Base-by-base conservation (phyloP, 2,113 vertebrate genomes). In the Neolamprologus longior region DNA sequence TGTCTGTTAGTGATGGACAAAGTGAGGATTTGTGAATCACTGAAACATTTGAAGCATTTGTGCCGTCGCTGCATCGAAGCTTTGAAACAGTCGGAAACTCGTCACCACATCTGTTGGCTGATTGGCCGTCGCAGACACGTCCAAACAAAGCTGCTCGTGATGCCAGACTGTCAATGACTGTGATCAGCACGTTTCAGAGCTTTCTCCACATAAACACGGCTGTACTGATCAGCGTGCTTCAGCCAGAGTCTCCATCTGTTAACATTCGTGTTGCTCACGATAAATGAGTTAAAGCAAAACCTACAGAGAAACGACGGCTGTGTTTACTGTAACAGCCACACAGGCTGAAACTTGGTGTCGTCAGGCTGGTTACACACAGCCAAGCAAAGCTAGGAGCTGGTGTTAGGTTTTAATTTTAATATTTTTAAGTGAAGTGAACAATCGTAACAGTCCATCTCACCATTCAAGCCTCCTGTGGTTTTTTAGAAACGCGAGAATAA, bases 381-480 rank as follows among this genome's bases (percentile, higher is more conserved):
- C 3, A 0, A 1, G 10, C 17, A 12, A 66, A 37, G 61, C 61
- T 12, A 66, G 61, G 9, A 35, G 61, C 31, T 37, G 28, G 17
- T 0, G 0, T 12, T 37, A n/a, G 2, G 1, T 63, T 63, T 63
- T 7, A 63, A 7, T 4, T 35, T 35, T 7, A 35, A n/a, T 63
- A 0, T 4, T 63, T 19, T 33, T 63, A n/a, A 19, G 17, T 26
- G 21, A 63, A n/a, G 31, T 63, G 58, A 63, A 0, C 31, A 63
- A 35, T 63, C 17, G 9, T 5, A 35, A 35, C 17, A 33, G 28
- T 11, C 58, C 58, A 7, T 63, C 58, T 63, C 58, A 35, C 9
- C 31, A n/a, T 63, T 35, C 31, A 11, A 63, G 58, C 17, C 17
- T 63, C 58, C 58, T 0, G 28, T 3, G 9, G 0, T 0, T 35